These are phyloP conservation scores for Dermolepida albohirtum DNA, from an alignment of 2,888 invertebrate species.

Conservation along the genomic window DNA sequence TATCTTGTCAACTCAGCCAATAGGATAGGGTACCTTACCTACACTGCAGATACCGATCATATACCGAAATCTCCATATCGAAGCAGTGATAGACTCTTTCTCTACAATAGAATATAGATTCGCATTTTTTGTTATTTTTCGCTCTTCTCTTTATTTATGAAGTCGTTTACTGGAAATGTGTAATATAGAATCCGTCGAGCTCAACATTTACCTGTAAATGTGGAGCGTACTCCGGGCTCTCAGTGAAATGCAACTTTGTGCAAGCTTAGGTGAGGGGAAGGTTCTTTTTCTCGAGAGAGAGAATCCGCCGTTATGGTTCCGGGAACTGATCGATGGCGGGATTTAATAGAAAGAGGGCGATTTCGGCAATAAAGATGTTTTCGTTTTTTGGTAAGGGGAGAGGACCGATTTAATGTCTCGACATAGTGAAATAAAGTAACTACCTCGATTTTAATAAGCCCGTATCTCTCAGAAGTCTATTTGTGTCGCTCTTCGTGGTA, in stretches of 20 bases:
- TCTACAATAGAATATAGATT: slow-evolving; percentile 52
- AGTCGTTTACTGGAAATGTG: slow-evolving; percentile 53
- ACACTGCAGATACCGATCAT: slow-evolving; percentile 54
- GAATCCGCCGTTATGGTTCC: slow-evolving; percentile 56
- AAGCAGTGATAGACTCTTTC: slow-evolving; percentile 45
- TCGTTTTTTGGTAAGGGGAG: slow-evolving; percentile 31
- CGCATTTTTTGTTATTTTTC: slow-evolving; percentile 46
- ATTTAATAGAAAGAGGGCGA: slow-evolving; percentile 60
- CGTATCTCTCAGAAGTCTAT: slow-evolving; percentile 23
- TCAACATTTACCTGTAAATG: slow-evolving; percentile 26
- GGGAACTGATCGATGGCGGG: slow-evolving; percentile 60
- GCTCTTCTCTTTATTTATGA: slow-evolving; percentile 46
- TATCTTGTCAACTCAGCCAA: slow-evolving; percentile 62
- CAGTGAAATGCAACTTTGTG: slow-evolving; percentile 19
- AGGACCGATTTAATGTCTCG: slow-evolving; percentile 18
- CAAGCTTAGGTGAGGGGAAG: neutral
- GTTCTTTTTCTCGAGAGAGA: slow-evolving; percentile 16
- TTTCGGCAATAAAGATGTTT: slow-evolving; percentile 59
- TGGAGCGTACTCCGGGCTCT: slow-evolving; percentile 10
- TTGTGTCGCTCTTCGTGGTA: too few relatives aligned
- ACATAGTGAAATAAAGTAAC: slow-evolving; percentile 38
- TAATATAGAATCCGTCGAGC: slow-evolving; percentile 38
- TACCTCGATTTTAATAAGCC: slow-evolving; percentile 44
- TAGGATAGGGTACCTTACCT: slow-evolving; percentile 50
- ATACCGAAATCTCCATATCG: slow-evolving; percentile 56